A percentile compares a stretch with the other conserved stretches of the same genome.
Evolutionary conservation across 1,140 invertebrate species (phyloP).

Genomic region (Aphis gossypii): DNA sequence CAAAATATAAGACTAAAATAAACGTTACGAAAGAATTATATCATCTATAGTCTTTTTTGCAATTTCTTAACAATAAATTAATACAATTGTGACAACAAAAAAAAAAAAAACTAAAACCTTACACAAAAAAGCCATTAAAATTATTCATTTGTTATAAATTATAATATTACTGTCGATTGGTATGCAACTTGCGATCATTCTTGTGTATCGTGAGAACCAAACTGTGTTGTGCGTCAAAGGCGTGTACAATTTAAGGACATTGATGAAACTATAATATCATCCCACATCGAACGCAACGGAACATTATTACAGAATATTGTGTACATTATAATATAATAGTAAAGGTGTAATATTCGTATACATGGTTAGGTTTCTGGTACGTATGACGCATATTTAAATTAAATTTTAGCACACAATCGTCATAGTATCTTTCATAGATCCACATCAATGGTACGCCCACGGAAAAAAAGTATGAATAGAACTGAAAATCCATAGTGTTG

Average conservation of each 20-base stretch:
- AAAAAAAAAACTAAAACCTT: not conserved
- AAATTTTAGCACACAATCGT: not conserved
- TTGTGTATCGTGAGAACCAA: no score
- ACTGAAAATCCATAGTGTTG: not conserved
- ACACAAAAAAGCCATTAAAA: not conserved
- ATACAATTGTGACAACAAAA: not conserved
- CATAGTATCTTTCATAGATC: not conserved
- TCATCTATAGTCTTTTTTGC: not conserved
- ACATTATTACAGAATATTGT: not conserved
- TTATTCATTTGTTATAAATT: not conserved
- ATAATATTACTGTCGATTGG: not conserved
- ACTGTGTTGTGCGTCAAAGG: not conserved
- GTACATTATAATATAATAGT: not conserved
- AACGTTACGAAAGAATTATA: not conserved
- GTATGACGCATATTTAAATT: not conserved
- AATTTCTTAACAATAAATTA: not conserved
- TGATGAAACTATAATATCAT: not conserved
- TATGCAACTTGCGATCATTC: no score
- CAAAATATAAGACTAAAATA: not conserved
- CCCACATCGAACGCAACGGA: not conserved
- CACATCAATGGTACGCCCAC: not conserved
- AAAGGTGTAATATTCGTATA: not conserved
- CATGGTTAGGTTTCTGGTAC: not conserved
- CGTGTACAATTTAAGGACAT: not conserved
- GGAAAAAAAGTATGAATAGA: not conserved